Percentiles rank a stretch among this genome's conserved stretches.
Evolutionary conservation across 1,140 invertebrate genomes (phyloP).

Genomic region (Heliconius himera): DNA sequence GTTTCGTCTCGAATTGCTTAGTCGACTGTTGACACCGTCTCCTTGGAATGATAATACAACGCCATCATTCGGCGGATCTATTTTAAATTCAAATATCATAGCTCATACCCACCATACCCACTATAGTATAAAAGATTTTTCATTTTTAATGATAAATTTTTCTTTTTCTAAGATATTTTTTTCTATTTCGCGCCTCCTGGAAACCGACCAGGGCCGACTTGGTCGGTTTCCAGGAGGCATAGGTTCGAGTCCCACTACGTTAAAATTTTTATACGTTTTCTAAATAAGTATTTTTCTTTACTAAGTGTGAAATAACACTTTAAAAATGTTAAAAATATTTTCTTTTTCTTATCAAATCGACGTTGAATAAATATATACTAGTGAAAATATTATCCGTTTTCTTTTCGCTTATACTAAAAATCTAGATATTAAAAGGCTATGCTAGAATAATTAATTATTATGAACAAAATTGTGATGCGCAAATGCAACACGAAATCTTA

Average conservation of each 20-base stretch:
- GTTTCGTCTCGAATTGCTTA: slow-evolving; percentile 22
- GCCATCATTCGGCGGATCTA: slow-evolving; percentile 2
- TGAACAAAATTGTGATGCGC: not conserved
- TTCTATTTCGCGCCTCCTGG: too few species aligned
- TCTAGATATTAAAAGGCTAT: not conserved
- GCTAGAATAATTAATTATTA: not conserved
- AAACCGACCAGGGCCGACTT: too few species aligned
- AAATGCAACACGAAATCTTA: not conserved
- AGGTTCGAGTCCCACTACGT: too few species aligned
- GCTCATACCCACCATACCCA: not conserved
- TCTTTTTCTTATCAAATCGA: not conserved
- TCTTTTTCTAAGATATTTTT: too few species aligned
- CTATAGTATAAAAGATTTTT: not conserved
- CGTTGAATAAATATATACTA: too few species aligned
- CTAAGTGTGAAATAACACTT: too few species aligned
- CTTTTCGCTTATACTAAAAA: not conserved
- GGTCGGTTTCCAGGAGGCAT: too few species aligned
- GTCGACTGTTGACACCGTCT: slow-evolving; percentile 23
- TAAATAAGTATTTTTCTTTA: too few species aligned
- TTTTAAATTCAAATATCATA: slow-evolving; percentile 8
- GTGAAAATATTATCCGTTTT: too few species aligned
- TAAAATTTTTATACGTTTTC: too few species aligned
- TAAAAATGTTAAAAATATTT: too few species aligned
- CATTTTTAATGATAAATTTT: not conserved
- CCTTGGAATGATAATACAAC: slow-evolving; percentile 1